Percentiles rank a stretch among this genome's conserved stretches.
Conservation (phyloP, 2,113 vertebrate genomes). For the Syrmaticus mikado region DNA sequence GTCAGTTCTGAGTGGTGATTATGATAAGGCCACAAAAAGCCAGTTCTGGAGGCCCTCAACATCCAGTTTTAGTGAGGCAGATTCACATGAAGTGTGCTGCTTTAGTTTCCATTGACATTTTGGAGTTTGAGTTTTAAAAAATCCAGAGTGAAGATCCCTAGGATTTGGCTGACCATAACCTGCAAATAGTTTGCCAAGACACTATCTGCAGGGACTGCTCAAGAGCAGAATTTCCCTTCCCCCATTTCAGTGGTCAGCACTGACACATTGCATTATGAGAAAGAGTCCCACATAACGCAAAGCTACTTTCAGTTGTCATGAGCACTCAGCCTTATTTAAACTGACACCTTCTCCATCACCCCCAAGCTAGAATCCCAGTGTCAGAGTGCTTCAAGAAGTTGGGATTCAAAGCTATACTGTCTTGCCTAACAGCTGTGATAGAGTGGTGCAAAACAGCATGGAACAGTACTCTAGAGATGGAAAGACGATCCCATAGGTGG, state of each 20-base stretch:
- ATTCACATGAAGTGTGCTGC: constrained; percentile 14
- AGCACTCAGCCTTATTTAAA: constrained; percentile 71
- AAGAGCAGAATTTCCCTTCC: constrained; percentile 31
- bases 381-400: constrained; percentile 65
- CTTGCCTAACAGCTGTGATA: constrained; percentile 1
- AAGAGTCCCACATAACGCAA: constrained; percentile 49
- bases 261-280: constrained; percentile 58
- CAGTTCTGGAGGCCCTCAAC: neutral
- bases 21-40: constrained; percentile 10
- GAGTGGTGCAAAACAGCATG: neutral
- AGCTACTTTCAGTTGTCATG: constrained; percentile 68
- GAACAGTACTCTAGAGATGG: constrained; percentile 12
- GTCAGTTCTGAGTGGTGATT: neutral
- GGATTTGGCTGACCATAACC: constrained; percentile 38
- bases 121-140: neutral
- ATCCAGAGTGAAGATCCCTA: neutral
- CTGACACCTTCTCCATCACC: constrained; percentile 66
- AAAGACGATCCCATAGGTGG: neutral
- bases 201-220: constrained; percentile 19
- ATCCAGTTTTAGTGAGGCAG: neutral
- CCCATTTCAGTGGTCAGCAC: constrained; percentile 50
- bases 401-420: constrained; percentile 23
- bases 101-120: neutral
- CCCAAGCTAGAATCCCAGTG: constrained; percentile 69
- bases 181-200: constrained; percentile 51